Evolutionary conservation across 2,797 vertebrate species (phyloP).

Genomic region (Gorsachius magnificus): DNA sequence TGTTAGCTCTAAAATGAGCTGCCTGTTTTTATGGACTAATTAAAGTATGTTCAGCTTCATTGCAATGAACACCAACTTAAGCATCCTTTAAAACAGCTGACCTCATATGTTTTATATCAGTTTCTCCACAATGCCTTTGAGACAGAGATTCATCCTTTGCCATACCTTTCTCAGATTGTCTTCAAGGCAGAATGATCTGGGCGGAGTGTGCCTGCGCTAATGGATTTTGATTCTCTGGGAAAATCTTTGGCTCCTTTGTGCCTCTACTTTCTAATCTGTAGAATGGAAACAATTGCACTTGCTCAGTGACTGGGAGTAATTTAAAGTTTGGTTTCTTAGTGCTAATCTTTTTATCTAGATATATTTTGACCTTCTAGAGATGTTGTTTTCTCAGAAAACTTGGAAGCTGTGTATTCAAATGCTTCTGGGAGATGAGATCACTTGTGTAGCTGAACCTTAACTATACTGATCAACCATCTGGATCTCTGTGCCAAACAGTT

Average conservation of each 20-base stretch:
- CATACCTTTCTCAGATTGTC: background rate
- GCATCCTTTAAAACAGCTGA: background rate
- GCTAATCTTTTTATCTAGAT: background rate
- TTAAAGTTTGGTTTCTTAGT: background rate
- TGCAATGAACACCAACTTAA: background rate
- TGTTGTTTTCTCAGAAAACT: background rate
- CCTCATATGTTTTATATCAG: background rate
- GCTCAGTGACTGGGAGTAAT: background rate
- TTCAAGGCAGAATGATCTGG: background rate
- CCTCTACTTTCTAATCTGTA: background rate
- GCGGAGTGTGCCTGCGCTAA: background rate
- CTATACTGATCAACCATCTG: background rate
- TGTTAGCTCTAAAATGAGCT: background rate
- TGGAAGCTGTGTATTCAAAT: background rate
- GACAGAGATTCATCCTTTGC: background rate
- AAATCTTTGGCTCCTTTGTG: background rate
- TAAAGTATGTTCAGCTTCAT: background rate
- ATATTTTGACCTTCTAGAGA: background rate
- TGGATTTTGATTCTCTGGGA: background rate
- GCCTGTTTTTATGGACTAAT: background rate
- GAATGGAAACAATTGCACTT: background rate
- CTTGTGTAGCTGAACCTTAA: background rate
- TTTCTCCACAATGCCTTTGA: background rate
- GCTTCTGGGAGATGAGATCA: background rate
- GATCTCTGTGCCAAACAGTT: background rate